phyloP scores from a whole-genome alignment of 2,888 invertebrate genomes.

The Sminthurinus aureus region DNA sequence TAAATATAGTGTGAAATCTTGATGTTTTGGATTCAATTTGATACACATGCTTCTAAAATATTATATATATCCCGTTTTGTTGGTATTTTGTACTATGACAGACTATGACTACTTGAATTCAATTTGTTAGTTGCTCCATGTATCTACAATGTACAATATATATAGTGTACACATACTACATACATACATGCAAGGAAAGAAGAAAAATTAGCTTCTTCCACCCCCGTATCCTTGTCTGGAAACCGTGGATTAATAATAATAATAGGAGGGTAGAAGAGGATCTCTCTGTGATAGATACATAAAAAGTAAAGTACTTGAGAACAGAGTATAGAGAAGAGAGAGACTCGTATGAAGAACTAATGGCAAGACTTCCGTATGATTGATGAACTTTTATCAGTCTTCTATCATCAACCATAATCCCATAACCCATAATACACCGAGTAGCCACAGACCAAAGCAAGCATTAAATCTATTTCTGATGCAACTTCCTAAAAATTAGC shows the following conservation, averaged over 20 bases:
- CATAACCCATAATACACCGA: slow-evolving; percentile 25
- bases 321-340: neutral
- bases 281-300: neutral
- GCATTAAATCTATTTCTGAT: slow-evolving; percentile 51
- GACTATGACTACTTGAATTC: too few relatives aligned
- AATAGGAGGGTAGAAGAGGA: neutral
- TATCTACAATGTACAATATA: slow-evolving; percentile 7
- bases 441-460: slow-evolving; percentile 35
- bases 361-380: slow-evolving; percentile 35
- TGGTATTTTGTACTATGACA: too few relatives aligned
- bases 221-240: neutral
- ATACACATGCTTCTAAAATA: too few relatives aligned
- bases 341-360: neutral
- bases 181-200: neutral
- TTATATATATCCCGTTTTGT: too few relatives aligned
- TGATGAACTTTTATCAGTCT: slow-evolving; percentile 45
- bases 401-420: slow-evolving; percentile 38
- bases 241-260: neutral
- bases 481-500: slow-evolving; percentile 41
- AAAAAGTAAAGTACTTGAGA: neutral
- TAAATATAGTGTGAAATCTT: too few relatives aligned
- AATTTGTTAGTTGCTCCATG: neutral
- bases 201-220: neutral
- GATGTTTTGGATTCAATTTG: too few relatives aligned
- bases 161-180: neutral